phyloP scores from a whole-genome alignment of 2,888 invertebrate genomes.

The Hetaerina titia region DNA sequence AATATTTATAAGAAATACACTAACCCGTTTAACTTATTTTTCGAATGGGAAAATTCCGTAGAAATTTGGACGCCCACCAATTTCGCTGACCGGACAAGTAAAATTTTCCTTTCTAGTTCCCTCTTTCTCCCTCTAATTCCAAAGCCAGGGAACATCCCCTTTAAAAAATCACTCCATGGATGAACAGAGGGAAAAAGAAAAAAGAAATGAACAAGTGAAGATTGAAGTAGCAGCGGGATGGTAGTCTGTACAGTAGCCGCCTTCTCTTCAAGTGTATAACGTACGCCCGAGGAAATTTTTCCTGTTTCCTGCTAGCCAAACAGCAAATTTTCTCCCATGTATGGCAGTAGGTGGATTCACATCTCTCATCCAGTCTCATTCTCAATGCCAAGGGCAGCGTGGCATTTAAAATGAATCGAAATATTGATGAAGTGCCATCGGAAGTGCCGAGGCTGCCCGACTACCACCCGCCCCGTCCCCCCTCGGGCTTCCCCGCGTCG shows the following conservation, averaged over 20 bases:
- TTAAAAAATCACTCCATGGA: too few relatives aligned
- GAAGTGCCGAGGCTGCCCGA: not conserved
- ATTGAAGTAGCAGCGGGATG: too few relatives aligned
- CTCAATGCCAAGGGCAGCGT: not conserved
- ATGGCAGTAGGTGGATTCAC: not conserved
- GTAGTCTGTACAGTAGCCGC: not conserved
- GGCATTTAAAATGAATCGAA: not conserved
- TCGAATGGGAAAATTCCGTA: too few relatives aligned
- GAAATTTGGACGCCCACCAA: too few relatives aligned
- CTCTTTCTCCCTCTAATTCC: too few relatives aligned
- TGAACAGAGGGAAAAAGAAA: too few relatives aligned
- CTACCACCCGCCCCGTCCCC: not conserved
- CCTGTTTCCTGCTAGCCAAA: not conserved
- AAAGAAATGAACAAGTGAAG: too few relatives aligned
- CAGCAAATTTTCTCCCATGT: not conserved
- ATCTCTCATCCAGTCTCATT: not conserved
- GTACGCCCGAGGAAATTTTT: not conserved
- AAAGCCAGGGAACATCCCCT: too few relatives aligned
- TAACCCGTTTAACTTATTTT: too few relatives aligned
- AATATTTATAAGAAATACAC: too few relatives aligned
- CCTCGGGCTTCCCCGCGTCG: not conserved
- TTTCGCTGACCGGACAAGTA: too few relatives aligned
- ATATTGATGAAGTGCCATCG: not conserved
- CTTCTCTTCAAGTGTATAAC: not conserved
- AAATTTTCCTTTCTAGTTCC: too few relatives aligned